These are phyloP conservation scores for Pitta sordida DNA, from an alignment of 2,113 vertebrate genomes.

Conservation along the genomic window DNA sequence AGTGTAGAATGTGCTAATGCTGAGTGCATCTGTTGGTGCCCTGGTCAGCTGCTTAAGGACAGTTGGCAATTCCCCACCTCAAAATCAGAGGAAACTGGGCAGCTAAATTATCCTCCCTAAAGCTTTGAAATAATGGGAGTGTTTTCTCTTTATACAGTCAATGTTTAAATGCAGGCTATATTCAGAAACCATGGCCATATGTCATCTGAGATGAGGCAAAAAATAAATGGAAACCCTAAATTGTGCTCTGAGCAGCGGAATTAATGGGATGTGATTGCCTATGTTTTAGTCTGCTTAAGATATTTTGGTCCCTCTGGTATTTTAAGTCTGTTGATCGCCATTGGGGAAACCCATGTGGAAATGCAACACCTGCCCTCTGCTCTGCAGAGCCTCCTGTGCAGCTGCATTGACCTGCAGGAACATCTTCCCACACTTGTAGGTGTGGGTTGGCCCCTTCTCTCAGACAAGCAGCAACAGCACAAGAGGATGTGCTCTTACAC, in stretches of 20 bases:
- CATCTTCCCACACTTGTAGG: not conserved
- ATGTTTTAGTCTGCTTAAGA: not conserved
- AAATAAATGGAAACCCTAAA: not conserved
- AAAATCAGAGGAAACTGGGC: not conserved
- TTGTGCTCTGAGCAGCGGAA: not conserved
- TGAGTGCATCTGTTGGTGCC: not conserved
- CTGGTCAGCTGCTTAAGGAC: not conserved
- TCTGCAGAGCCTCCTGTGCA: not conserved
- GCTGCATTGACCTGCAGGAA: not conserved
- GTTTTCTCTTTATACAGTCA: not conserved
- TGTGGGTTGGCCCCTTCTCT: not conserved
- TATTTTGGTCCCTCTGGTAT: not conserved
- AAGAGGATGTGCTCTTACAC: not conserved
- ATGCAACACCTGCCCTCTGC: not conserved
- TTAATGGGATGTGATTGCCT: not conserved
- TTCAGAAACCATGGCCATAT: not conserved
- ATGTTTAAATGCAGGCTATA: not conserved
- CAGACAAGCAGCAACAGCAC: not conserved
- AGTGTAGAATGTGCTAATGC: not conserved
- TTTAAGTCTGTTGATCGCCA: not conserved
- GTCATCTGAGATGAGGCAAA: not conserved
- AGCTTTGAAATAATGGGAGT: not conserved
- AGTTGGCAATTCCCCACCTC: not conserved
- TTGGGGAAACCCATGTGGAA: not conserved
- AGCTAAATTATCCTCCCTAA: not conserved